Evolutionary conservation across 2,113 vertebrate genomes (phyloP).

Genomic region (Pomatostomus ruficeps): DNA sequence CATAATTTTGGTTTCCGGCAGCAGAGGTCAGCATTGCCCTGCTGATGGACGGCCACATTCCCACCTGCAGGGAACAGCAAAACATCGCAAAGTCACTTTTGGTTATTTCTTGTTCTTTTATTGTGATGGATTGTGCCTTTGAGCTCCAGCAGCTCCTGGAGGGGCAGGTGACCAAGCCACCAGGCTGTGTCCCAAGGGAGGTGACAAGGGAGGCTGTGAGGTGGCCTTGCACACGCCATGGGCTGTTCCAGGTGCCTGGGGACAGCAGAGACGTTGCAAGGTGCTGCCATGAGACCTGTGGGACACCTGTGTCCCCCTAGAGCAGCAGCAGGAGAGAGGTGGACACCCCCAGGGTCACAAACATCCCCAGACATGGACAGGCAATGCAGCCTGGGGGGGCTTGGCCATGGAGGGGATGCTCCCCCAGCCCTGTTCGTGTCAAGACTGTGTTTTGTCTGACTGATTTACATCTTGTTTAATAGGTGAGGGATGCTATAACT

Average conservation of each 20-base stretch:
- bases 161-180: not conserved
- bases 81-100: not conserved
- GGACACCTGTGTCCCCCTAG: not conserved
- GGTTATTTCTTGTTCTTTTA: not conserved
- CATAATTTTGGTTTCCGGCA: slow-evolving; percentile 48
- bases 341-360: not conserved
- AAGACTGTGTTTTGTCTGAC: not conserved
- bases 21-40: slow-evolving; percentile 75
- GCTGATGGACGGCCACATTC: not conserved
- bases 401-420: not conserved
- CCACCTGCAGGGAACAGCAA: not conserved
- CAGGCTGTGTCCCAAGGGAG: not conserved
- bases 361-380: fast-evolving
- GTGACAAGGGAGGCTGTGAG: not conserved
- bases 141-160: not conserved
- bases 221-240: not conserved
- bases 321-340: not conserved
- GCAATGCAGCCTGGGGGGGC: not conserved
- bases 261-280: fast-evolving
- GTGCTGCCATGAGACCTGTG: not conserved
- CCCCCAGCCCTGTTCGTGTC: fast-evolving
- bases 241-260: not conserved
- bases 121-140: not conserved
- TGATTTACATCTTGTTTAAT: not conserved
- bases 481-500: not conserved